Conservation (phyloP, 2,888 invertebrate species). For the Oscheius sp. region DNA sequence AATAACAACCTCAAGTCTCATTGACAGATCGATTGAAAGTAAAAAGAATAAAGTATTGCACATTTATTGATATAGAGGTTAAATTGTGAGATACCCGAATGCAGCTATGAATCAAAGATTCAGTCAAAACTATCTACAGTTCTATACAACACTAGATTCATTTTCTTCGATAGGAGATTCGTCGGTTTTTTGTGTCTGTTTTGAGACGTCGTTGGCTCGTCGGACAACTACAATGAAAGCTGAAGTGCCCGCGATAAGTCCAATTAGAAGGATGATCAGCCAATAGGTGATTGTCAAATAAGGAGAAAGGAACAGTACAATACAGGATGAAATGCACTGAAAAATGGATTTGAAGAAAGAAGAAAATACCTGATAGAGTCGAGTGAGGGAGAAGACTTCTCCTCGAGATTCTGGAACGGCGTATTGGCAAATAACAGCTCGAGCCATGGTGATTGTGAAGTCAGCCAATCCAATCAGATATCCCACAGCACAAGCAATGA, state of each 20-base stretch:
- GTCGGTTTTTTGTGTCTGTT: neutral
- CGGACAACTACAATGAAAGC: conserved; percentile 20
- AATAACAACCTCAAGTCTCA: too few relatives aligned
- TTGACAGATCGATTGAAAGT: too few relatives aligned
- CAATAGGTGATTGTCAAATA: conserved; percentile 34
- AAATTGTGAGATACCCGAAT: conserved; percentile 2
- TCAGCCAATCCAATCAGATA: conserved; percentile 52
- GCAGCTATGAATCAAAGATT: neutral
- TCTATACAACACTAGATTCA: conserved; percentile 9
- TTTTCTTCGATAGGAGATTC: neutral
- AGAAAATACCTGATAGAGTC: conserved; percentile 47
- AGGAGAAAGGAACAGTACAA: conserved; percentile 40
- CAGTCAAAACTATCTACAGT: neutral
- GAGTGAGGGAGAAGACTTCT: conserved; percentile 52
- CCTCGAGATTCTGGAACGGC: conserved; percentile 47
- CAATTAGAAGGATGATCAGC: conserved; percentile 32
- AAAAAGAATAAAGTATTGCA: neutral
- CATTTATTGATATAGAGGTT: conserved; percentile 6
- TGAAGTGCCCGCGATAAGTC: conserved; percentile 22
- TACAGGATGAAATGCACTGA: conserved; percentile 42
- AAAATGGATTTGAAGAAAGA: neutral
- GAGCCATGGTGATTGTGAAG: conserved; percentile 48
- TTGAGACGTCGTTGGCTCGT: neutral
- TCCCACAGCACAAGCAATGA: conserved; percentile 38
- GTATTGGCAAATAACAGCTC: conserved; percentile 51